These are phyloP conservation scores for Tenthredo mesomela DNA, from an alignment of 2,888 invertebrate species.

Conservation along the genomic window DNA sequence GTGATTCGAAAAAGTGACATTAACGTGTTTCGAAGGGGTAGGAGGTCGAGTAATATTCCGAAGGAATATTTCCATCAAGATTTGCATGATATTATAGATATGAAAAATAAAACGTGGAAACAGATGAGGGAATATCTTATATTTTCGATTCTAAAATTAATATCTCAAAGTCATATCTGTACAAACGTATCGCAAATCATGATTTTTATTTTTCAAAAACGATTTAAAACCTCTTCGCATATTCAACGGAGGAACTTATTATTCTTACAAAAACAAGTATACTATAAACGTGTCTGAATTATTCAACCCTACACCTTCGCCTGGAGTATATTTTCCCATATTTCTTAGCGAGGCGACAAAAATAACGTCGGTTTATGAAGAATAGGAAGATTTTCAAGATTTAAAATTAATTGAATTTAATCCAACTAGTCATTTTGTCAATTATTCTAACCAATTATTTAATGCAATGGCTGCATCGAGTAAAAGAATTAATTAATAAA, in stretches of 20 bases:
- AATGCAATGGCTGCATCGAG: not conserved
- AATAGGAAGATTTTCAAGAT: not conserved
- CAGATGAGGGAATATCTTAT: not conserved
- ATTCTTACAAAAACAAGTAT: not conserved
- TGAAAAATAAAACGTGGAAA: not conserved
- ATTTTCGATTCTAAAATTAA: not conserved
- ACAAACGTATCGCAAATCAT: not conserved
- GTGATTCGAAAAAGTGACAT: not conserved
- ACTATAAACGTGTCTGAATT: constrained; percentile 6
- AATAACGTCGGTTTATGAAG: not conserved
- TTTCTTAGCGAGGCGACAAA: not conserved
- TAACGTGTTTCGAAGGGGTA: not conserved
- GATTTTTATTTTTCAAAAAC: not conserved
- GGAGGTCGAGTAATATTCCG: not conserved
- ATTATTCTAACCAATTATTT: not conserved
- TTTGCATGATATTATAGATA: not conserved
- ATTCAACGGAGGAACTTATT: not conserved
- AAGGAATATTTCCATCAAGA: not conserved
- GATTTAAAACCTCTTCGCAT: not conserved
- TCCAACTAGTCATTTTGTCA: not conserved
- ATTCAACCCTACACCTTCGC: not conserved
- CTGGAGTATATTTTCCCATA: not conserved
- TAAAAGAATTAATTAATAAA: not conserved
- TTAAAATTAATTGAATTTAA: not conserved
- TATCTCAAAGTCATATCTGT: not conserved